phyloP scores from a whole-genome alignment of 2,113 vertebrate genomes.

The Melospiza melodia region DNA sequence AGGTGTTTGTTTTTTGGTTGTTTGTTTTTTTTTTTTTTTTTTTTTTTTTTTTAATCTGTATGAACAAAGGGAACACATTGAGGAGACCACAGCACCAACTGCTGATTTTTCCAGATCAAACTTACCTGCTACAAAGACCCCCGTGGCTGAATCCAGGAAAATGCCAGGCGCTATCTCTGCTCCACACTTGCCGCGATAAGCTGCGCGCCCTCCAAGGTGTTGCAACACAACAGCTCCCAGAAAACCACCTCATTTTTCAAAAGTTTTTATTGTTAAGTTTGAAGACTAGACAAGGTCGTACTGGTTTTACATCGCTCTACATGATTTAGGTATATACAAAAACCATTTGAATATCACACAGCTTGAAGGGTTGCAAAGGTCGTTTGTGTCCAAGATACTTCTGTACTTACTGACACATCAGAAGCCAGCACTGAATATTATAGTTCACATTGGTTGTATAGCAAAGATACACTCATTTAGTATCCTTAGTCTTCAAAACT shows the following conservation, averaged over 20 bases:
- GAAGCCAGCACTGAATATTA: conserved; percentile 72
- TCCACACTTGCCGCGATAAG: neutral
- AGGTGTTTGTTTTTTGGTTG: neutral
- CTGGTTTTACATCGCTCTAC: conserved; percentile 81
- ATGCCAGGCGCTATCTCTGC: neutral
- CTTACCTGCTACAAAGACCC: neutral
- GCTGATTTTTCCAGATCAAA: neutral
- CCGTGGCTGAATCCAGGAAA: neutral
- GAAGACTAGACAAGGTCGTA: conserved; percentile 84
- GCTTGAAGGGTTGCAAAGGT: conserved; percentile 79
- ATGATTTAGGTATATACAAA: conserved; percentile 83
- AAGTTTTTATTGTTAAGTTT: conserved; percentile 87
- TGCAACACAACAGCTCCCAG: conserved; percentile 47
- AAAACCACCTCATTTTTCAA: conserved; percentile 72
- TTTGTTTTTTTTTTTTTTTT: conserved; percentile 8
- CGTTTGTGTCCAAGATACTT: conserved; percentile 72
- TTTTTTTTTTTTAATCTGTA: neutral
- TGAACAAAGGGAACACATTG: conserved; percentile 16
- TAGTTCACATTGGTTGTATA: conserved; percentile 69
- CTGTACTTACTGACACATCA: conserved; percentile 72
- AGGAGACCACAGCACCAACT: neutral
- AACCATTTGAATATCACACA: conserved; percentile 80
- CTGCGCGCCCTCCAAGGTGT: conserved; percentile 1
- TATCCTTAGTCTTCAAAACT: conserved; percentile 71
- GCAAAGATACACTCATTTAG: conserved; percentile 74